phyloP scores from a whole-genome alignment of 2,888 invertebrate genomes.

The Drosophila parthenogenetica region DNA sequence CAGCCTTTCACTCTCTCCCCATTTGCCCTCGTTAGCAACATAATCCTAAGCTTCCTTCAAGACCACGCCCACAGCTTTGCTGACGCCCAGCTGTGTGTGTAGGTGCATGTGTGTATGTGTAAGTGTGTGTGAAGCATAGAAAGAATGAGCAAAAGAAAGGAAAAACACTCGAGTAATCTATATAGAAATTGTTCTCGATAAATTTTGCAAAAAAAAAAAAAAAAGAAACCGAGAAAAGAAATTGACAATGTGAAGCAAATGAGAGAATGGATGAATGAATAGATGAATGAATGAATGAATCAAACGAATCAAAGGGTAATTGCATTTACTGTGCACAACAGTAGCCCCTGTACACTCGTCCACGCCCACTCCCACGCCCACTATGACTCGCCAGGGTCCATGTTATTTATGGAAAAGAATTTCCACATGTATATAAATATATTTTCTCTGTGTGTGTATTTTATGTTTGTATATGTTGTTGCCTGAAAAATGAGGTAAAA shows the following conservation, averaged over 20 bases:
- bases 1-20: not conserved
- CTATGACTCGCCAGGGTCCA: not conserved
- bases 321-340: conserved; percentile 41
- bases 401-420: conserved; percentile 26
- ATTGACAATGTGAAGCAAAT: conserved; percentile 28
- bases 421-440: not conserved
- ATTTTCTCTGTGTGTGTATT: not conserved
- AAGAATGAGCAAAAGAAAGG: not conserved
- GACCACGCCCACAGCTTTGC: conserved; percentile 31
- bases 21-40: conserved; percentile 68
- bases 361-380: not conserved
- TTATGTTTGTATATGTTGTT: conserved; percentile 10
- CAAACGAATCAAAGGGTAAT: conserved; percentile 55
- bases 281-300: conserved; percentile 22
- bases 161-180: conserved; percentile 45
- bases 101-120: conserved; percentile 3
- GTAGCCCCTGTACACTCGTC: not conserved
- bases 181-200: conserved; percentile 64
- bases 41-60: conserved; percentile 65
- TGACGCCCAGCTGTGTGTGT: conserved; percentile 2
- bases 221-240: conserved; percentile 2
- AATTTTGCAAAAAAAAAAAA: conserved; percentile 44
- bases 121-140: conserved; percentile 4
- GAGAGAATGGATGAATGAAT: conserved; percentile 9
- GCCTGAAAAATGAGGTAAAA: conserved; percentile 2